Conservation (phyloP, 2,113 vertebrate genomes). For the Brienomyrus brachyistius region DNA sequence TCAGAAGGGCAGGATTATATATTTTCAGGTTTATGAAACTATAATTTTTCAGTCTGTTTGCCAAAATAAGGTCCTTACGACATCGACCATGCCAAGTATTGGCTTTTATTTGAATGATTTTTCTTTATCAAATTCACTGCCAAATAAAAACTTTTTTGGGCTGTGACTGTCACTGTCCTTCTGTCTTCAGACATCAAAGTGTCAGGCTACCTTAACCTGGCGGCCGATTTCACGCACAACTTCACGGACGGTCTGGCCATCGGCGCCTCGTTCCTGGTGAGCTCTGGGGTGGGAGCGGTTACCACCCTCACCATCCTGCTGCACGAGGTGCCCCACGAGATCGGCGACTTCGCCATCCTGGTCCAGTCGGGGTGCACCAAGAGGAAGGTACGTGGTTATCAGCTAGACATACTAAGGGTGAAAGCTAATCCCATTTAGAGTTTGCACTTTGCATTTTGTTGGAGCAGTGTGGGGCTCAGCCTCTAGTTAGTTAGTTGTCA, state of each 20-base stretch:
- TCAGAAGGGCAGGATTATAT: background rate
- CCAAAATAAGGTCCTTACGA: background rate
- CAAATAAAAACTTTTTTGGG: background rate
- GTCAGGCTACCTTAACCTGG: conserved; percentile 81
- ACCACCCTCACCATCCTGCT: conserved; percentile 85
- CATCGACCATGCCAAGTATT: background rate
- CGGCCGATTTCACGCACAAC: conserved; percentile 84
- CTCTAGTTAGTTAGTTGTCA: background rate
- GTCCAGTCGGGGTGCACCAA: conserved; percentile 88
- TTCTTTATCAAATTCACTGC: background rate
- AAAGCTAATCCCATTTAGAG: background rate
- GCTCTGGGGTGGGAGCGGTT: conserved; percentile 66
- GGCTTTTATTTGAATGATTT: background rate
- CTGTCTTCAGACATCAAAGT: conserved; percentile 67
- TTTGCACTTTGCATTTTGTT: background rate
- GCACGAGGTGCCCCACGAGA: conserved; percentile 86
- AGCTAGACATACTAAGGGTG: background rate
- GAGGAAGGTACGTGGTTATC: conserved; percentile 61
- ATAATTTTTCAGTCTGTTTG: background rate
- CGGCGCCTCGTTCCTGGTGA: conserved; percentile 79
- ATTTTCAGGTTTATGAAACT: background rate
- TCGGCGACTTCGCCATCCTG: conserved; percentile 89
- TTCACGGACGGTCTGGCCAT: conserved; percentile 86
- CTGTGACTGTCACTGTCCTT: background rate
- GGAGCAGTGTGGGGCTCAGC: background rate